These are phyloP conservation scores for Balanococcus diminutus DNA, from an alignment of 2,888 invertebrate genomes.

Conservation along the genomic window DNA sequence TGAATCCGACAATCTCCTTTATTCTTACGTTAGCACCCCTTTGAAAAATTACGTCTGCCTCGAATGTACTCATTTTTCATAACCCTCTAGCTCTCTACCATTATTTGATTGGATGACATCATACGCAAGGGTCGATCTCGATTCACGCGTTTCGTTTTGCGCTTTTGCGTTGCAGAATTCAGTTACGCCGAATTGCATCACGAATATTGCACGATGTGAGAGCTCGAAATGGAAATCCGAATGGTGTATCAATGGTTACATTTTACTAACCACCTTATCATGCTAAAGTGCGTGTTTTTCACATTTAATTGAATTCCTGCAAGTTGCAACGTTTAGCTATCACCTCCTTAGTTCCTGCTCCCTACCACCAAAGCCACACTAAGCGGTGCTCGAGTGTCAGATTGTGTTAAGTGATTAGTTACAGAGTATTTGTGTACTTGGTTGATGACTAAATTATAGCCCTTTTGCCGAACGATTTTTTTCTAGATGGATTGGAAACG, in stretches of 20 bases:
- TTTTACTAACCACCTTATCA: neutral
- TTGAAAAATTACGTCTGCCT: neutral
- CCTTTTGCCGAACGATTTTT: neutral
- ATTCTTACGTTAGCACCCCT: neutral
- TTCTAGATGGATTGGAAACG: neutral
- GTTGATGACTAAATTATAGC: neutral
- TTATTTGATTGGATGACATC: slow-evolving; percentile 14
- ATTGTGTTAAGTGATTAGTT: slow-evolving; percentile 23
- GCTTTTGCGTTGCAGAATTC: neutral
- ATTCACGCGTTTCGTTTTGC: neutral
- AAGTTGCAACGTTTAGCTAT: neutral
- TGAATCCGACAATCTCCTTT: neutral
- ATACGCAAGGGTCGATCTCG: neutral
- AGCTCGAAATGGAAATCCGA: neutral
- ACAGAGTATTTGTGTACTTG: neutral
- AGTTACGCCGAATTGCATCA: neutral
- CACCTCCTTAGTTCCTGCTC: no score
- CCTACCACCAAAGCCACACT: neutral
- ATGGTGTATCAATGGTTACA: neutral
- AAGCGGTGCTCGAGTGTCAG: neutral
- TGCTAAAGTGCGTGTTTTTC: slow-evolving; percentile 23
- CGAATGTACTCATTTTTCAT: neutral
- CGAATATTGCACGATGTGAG: neutral
- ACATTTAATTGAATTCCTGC: neutral
- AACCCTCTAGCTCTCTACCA: neutral